phyloP scores from a whole-genome alignment of 2,113 vertebrate species.

The Petroica traversi region DNA sequence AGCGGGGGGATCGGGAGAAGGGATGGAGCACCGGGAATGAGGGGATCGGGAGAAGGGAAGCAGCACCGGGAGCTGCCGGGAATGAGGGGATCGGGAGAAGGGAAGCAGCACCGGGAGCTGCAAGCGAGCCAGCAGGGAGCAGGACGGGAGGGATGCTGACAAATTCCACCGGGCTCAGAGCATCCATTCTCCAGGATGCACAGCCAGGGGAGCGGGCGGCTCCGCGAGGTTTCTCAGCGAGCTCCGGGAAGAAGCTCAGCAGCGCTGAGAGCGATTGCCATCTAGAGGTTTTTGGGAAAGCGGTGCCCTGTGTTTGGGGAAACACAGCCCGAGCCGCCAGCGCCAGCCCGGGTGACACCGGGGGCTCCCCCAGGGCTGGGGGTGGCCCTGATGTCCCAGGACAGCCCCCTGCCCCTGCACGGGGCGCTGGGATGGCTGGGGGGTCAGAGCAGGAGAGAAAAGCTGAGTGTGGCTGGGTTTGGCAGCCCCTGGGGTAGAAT shows the following conservation, averaged over 20 bases:
- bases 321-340: fast-evolving
- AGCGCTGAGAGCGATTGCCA: slow-evolving; percentile 13
- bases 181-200: fast-evolving
- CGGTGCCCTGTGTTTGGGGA: fast-evolving
- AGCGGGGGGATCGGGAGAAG: neutral
- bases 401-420: neutral
- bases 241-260: neutral
- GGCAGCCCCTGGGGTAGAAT: neutral
- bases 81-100: too few species aligned
- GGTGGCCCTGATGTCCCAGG: fast-evolving
- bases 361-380: neutral
- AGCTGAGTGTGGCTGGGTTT: neutral
- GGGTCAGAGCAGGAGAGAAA: fast-evolving
- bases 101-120: neutral
- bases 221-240: fast-evolving
- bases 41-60: neutral
- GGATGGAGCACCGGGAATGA: neutral
- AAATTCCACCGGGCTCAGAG: fast-evolving
- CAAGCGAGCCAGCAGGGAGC: fast-evolving
- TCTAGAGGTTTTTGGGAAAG: neutral
- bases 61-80: fast-evolving
- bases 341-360: fast-evolving
- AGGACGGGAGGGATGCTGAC: neutral
- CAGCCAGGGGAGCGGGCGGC: fast-evolving
- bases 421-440: neutral